Conservation (phyloP, 2,888 invertebrate species). For the Bugula neritina region DNA sequence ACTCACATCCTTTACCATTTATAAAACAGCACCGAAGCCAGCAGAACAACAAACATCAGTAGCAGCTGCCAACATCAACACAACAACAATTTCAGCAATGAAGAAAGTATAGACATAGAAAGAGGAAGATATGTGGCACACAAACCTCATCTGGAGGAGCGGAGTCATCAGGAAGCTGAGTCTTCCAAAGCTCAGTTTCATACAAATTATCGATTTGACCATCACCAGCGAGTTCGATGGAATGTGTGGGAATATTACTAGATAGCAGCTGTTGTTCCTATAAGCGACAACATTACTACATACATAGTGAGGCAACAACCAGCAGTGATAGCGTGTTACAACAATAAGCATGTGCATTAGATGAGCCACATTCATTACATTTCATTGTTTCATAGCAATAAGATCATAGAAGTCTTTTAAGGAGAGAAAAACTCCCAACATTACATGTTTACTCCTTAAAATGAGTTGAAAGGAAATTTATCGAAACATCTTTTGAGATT, state of each 20-base stretch:
- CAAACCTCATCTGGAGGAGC: constrained; percentile 16
- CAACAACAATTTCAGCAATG: neutral
- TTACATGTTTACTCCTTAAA: too few relatives aligned
- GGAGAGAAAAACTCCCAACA: too few relatives aligned
- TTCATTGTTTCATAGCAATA: too few relatives aligned
- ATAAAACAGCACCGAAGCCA: too few relatives aligned
- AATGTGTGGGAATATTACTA: constrained; percentile 15
- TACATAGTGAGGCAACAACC: neutral
- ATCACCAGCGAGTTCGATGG: neutral
- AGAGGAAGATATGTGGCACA: too few relatives aligned
- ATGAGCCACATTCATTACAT: too few relatives aligned
- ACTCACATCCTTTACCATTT: too few relatives aligned
- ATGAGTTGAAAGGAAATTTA: too few relatives aligned
- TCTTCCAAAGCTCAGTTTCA: constrained; percentile 8
- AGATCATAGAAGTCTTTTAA: too few relatives aligned
- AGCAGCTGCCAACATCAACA: too few relatives aligned
- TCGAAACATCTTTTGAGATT: neutral
- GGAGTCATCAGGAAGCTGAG: constrained; percentile 17
- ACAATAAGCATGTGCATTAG: neutral
- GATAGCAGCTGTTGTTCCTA: neutral
- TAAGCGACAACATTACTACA: constrained; percentile 3
- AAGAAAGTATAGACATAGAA: neutral
- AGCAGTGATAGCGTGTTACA: constrained; percentile 1
- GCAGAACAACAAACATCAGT: too few relatives aligned
- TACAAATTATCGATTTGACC: neutral